These are phyloP conservation scores for Peromyscus aztecus DNA, from an alignment of 2,797 vertebrate genomes.

Conservation along the genomic window DNA sequence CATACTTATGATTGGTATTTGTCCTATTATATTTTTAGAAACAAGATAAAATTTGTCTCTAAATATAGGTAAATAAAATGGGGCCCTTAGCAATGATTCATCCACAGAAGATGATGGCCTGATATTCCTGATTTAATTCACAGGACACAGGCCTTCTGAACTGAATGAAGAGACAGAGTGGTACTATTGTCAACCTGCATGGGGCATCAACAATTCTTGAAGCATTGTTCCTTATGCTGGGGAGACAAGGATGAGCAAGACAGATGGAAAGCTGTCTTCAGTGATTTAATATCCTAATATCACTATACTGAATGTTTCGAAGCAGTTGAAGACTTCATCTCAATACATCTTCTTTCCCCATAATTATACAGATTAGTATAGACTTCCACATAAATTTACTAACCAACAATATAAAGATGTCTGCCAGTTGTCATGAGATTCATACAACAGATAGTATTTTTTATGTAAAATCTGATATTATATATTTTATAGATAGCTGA, in stretches of 20 bases:
- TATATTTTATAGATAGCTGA: background rate
- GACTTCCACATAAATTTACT: background rate
- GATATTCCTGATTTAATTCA: background rate
- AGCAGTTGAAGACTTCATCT: background rate
- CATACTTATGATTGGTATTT: background rate
- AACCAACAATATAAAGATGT: background rate
- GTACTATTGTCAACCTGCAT: background rate
- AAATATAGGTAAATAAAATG: background rate
- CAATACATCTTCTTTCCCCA: background rate
- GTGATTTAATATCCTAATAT: background rate
- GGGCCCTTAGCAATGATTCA: background rate
- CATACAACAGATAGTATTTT: background rate
- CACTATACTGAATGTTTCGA: background rate
- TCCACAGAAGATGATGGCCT: background rate
- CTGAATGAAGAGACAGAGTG: background rate
- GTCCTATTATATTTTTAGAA: background rate
- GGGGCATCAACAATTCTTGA: rapidly evolving
- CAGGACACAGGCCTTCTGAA: background rate
- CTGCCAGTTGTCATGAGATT: background rate
- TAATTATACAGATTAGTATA: background rate
- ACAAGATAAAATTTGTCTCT: background rate
- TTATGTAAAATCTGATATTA: background rate
- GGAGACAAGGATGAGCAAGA: background rate
- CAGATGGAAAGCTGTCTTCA: background rate
- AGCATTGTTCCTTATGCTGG: background rate